These are phyloP conservation scores for Amphiprion percula DNA, from an alignment of 2,113 vertebrate species.

Conservation along the genomic window DNA sequence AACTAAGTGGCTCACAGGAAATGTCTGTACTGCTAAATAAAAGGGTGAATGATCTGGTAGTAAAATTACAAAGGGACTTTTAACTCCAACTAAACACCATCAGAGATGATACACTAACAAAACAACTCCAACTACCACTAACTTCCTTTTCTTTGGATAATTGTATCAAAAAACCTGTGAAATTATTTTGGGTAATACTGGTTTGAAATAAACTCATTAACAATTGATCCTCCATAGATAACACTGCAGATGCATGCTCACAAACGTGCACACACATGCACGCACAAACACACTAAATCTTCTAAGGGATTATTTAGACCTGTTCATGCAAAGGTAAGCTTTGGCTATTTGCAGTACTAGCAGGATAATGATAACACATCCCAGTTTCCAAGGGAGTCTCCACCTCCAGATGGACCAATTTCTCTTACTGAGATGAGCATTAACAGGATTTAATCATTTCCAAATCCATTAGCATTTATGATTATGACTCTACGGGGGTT, in stretches of 20 bases:
- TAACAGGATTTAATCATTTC: slow-evolving; percentile 1
- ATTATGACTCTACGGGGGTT: no score
- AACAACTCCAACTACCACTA: not conserved
- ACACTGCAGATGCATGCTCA: slow-evolving; percentile 54
- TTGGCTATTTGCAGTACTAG: slow-evolving; percentile 76
- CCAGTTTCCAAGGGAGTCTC: slow-evolving; percentile 41
- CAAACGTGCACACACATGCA: slow-evolving; percentile 30
- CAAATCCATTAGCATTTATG: not conserved
- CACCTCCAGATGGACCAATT: slow-evolving; percentile 19
- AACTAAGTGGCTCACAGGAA: slow-evolving; percentile 68
- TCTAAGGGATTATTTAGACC: slow-evolving; percentile 73
- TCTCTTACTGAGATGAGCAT: not conserved
- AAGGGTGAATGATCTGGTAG: slow-evolving; percentile 1
- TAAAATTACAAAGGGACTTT: not conserved
- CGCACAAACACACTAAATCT: slow-evolving; percentile 61
- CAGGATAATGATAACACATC: slow-evolving; percentile 70
- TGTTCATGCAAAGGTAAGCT: slow-evolving; percentile 78
- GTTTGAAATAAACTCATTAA: not conserved
- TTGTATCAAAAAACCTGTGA: not conserved
- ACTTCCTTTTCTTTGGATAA: not conserved
- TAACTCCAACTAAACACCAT: not conserved
- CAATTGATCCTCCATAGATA: not conserved
- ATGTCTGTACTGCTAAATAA: slow-evolving; percentile 61
- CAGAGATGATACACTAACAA: not conserved
- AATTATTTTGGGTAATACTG: not conserved